Conservation (phyloP, 2,797 vertebrate genomes). For the Halcyon leucocephala region DNA sequence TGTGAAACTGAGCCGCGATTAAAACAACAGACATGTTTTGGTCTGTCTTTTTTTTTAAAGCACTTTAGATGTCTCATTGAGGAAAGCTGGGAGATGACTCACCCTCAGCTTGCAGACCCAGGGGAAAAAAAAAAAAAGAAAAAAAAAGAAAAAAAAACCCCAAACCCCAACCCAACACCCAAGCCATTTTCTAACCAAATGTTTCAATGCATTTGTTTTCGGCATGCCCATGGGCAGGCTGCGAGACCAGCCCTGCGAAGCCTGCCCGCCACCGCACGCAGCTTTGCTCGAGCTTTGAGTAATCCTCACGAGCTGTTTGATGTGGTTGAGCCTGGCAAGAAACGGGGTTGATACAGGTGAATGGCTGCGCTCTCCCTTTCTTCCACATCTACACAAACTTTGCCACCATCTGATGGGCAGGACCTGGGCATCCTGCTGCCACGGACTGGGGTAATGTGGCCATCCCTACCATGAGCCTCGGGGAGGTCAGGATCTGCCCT, state of each 20-base stretch:
- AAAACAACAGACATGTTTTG: slow-evolving; percentile 47
- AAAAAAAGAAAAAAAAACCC: background rate
- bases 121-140: background rate
- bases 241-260: background rate
- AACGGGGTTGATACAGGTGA: background rate
- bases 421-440: background rate
- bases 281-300: background rate
- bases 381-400: background rate
- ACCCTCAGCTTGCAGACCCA: background rate
- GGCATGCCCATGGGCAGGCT: background rate
- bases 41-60: background rate
- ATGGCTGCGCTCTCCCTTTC: background rate
- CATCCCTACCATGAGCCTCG: accelerated
- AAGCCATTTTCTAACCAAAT: slow-evolving; percentile 33
- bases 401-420: background rate
- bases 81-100: slow-evolving; percentile 28
- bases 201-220: background rate
- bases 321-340: slow-evolving; percentile 26
- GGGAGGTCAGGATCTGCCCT: background rate
- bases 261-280: background rate
- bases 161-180: background rate
- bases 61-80: slow-evolving; percentile 26
- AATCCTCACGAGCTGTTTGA: background rate
- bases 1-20: background rate
- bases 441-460: accelerated